Evolutionary conservation across 2,113 vertebrate genomes (phyloP), one percentile per base, ranked within the genome.

Genomic region (Ophiodon elongatus): DNA sequence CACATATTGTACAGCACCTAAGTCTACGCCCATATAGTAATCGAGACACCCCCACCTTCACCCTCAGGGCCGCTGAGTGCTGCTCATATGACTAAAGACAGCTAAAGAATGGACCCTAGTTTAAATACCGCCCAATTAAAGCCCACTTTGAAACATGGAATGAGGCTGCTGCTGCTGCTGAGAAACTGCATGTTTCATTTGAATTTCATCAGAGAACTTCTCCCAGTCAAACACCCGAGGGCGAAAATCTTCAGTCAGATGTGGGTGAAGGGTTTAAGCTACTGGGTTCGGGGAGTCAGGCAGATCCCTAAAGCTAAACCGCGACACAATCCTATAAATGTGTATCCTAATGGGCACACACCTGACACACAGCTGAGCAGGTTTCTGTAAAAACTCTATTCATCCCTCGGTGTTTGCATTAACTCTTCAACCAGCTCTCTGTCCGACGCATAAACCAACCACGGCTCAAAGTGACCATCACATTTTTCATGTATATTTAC

Each of bases 141-240:
- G 45, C 11, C 29, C 19, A 15, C 66, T 69, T 33, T 52, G 29
- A 68, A 47, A 31, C 8, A 47, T 21, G 27, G 17, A 9, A 68
- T 31, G 37, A 41, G 35, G 37, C 11, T 17, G 25, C 5, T 15
- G 56, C 56, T 82, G 74, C 56, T 50, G 54, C 56, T 62, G 56
- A 11, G 52, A 64, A 63, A 76, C 21, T 62, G 29, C 47, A 17
- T 27, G 47, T 86, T 85, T 85, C 78, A 73, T 79, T 86, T 84
- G 54, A 80, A 89, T 92, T 71, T 83, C 70, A 88, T 79, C 83
- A 79, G 66, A 87, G 59, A 88, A 83, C 73, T 80, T 73, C 43
- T 50, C 65, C 60, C 72, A 76, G 73, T 80, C 67, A 86, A 78
- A 90, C 56, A 69, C 23, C 15, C 2, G 8, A 11, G 29, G 67